Evolutionary conservation across 1,140 invertebrate genomes (phyloP).

Genomic region (Apolygus lucorum): DNA sequence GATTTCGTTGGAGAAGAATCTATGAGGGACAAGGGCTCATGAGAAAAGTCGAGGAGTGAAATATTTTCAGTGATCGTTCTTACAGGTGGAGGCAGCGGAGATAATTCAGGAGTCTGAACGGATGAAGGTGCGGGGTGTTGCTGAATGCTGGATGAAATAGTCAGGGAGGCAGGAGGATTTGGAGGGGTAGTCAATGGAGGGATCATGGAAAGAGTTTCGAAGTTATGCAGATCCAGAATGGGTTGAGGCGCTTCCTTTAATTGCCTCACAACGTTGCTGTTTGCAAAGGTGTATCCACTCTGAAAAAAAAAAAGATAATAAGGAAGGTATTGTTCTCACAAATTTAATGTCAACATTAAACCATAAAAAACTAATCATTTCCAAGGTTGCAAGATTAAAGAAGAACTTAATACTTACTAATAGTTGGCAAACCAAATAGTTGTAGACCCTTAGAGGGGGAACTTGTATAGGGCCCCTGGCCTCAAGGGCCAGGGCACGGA

Average conservation of each 20-base stretch:
- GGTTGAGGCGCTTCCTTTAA: constrained; percentile 47
- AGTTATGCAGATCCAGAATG: constrained; percentile 38
- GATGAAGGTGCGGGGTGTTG: not conserved
- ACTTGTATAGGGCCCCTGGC: no score
- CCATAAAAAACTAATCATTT: no score
- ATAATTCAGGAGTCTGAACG: not conserved
- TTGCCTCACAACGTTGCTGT: constrained; percentile 44
- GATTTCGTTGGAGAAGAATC: constrained; percentile 10
- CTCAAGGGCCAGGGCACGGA: no score
- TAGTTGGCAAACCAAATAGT: no score
- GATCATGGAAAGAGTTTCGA: not conserved
- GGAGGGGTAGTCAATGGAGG: not conserved
- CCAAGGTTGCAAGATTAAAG: no score
- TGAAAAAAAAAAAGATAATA: constrained; percentile 36
- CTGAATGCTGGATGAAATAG: not conserved
- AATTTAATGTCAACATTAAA: no score
- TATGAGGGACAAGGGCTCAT: constrained; percentile 1
- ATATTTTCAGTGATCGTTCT: not conserved
- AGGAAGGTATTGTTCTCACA: no score
- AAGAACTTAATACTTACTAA: no score
- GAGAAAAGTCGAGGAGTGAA: constrained; percentile 1
- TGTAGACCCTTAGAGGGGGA: no score
- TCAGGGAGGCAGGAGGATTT: not conserved
- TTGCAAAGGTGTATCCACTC: constrained; percentile 46
- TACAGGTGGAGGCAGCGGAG: not conserved